Percentiles rank a stretch among this genome's conserved stretches.
Conservation (phyloP, 2,797 vertebrate species). For the Notoglanidium macrostoma region DNA sequence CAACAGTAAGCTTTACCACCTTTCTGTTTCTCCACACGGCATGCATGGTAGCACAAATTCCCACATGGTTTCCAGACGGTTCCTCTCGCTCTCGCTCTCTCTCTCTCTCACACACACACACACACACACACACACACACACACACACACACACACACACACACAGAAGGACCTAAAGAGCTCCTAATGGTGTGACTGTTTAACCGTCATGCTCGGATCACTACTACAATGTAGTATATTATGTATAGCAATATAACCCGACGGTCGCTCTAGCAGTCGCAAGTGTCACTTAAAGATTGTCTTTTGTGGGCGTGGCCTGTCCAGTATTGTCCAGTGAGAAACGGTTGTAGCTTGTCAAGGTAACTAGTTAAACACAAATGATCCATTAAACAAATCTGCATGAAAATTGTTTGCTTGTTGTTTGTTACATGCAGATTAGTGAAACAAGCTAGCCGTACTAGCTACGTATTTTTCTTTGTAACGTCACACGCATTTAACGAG, state of each 20-base stretch:
- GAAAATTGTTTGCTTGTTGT: not conserved
- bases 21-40: not conserved
- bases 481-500: too few species aligned
- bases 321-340: not conserved
- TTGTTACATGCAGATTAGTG: not conserved
- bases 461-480: not conserved
- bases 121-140: not conserved
- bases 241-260: not conserved
- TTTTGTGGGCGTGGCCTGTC: not conserved
- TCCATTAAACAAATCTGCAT: not conserved
- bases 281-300: not conserved
- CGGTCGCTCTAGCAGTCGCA: not conserved
- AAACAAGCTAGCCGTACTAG: not conserved
- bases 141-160: not conserved
- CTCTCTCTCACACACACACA: not conserved
- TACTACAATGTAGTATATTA: not conserved
- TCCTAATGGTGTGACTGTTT: not conserved
- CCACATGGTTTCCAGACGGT: slow-evolving; percentile 2
- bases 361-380: not conserved
- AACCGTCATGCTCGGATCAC: not conserved
- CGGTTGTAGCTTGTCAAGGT: not conserved
- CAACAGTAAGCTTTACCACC: not conserved
- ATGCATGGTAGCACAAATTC: not conserved
- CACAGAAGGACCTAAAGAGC: not conserved
- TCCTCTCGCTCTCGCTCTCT: not conserved